Evolutionary conservation across 2,888 invertebrate species (phyloP).

Genomic region (Ormyrus thymus): DNA sequence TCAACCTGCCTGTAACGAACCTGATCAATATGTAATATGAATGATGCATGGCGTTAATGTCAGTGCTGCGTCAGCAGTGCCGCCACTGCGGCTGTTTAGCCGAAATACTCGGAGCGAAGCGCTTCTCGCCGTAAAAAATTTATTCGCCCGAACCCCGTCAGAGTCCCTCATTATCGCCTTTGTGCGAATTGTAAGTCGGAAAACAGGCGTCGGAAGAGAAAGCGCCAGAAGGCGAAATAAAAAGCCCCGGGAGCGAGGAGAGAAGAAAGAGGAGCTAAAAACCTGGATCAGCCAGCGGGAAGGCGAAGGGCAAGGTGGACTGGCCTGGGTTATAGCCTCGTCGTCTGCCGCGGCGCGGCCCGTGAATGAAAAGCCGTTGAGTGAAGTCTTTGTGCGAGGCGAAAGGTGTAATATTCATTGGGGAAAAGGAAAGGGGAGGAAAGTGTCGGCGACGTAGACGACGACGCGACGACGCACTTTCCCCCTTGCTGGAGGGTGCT

Average conservation of each 20-base stretch:
- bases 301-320: constrained; percentile 63
- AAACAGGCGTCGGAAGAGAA: constrained; percentile 29
- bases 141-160: constrained; percentile 20
- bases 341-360: constrained; percentile 3
- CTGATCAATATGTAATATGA: too few relatives aligned
- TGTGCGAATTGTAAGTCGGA: constrained; percentile 20
- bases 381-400: constrained; percentile 37
- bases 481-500: constrained; percentile 15
- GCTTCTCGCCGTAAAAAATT: constrained; percentile 10
- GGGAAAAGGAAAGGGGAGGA: not conserved
- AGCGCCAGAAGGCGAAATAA: constrained; percentile 18
- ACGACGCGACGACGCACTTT: constrained; percentile 23
- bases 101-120: not conserved
- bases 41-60: too few relatives aligned
- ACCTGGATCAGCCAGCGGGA: constrained; percentile 58
- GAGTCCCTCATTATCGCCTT: constrained; percentile 41
- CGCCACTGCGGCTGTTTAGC: not conserved
- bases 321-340: constrained; percentile 23
- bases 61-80: too few relatives aligned
- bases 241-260: constrained; percentile 10
- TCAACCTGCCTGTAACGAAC: too few relatives aligned
- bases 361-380: constrained; percentile 47
- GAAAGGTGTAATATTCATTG: constrained; percentile 50
- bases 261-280: constrained; percentile 36
- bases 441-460: not conserved